A percentile compares a stretch with the other conserved stretches of the same genome.
These are phyloP conservation scores for Xiphophorus couchianus DNA, from an alignment of 2,113 vertebrate genomes.

Conservation along the genomic window DNA sequence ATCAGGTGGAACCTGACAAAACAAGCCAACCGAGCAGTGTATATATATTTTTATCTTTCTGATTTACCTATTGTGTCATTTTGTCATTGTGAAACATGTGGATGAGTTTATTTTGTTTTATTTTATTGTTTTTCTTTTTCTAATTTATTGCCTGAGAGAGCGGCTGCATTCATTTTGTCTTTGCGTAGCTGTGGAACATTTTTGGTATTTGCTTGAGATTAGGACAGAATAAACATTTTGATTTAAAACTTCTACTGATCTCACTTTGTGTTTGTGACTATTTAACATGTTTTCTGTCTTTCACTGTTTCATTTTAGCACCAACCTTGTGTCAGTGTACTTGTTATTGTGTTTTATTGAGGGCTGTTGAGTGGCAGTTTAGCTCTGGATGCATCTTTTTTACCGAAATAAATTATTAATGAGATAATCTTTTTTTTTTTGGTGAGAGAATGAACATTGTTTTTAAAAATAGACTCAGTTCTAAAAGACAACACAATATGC, in stretches of 20 bases:
- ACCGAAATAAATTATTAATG: conserved; percentile 26
- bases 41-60: conserved; percentile 29
- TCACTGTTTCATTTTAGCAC: not conserved
- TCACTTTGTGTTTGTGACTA: not conserved
- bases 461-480: not conserved
- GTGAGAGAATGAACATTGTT: conserved; percentile 5
- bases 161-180: conserved; percentile 25
- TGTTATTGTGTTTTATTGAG: not conserved
- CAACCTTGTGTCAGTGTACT: not conserved
- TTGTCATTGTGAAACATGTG: conserved; percentile 53
- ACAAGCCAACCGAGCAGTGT: not conserved
- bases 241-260: conserved; percentile 16
- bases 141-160: conserved; percentile 71
- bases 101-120: conserved; percentile 32
- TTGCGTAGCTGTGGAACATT: conserved; percentile 32
- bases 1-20: not conserved
- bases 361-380: not conserved
- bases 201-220: conserved; percentile 29
- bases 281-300: conserved; percentile 5
- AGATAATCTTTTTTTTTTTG: conserved; percentile 7
- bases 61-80: conserved; percentile 26
- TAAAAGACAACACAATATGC: not conserved
- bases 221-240: conserved; percentile 20
- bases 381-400: conserved; percentile 28
- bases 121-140: conserved; percentile 43